Conservation (phyloP, 2,113 vertebrate species). For the Dromaius novaehollandiae region DNA sequence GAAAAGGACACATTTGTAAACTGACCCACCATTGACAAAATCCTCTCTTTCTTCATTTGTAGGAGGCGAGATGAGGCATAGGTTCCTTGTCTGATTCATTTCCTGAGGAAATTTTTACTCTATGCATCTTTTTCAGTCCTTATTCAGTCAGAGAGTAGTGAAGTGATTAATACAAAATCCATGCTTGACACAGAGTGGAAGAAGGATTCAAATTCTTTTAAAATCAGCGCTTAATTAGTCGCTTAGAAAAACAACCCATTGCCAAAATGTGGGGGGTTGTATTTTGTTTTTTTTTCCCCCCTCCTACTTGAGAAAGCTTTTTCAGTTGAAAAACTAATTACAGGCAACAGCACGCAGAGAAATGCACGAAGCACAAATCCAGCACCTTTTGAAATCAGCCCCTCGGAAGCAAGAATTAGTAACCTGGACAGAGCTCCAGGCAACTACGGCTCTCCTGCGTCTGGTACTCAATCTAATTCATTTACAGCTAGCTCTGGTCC, state of each 20-base stretch:
- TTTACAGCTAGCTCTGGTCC: conserved; percentile 33
- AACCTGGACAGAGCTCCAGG: conserved; percentile 40
- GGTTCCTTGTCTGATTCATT: conserved; percentile 78
- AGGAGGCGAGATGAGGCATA: conserved; percentile 66
- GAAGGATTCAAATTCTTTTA: conserved; percentile 55
- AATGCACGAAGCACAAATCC: conserved; percentile 11
- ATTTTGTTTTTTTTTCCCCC: neutral
- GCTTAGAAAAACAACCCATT: conserved; percentile 36
- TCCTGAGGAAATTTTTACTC: conserved; percentile 77
- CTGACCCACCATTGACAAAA: conserved; percentile 72
- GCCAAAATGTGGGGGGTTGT: conserved; percentile 43
- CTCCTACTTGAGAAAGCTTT: neutral
- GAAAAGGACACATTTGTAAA: conserved; percentile 72
- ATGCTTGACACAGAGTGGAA: conserved; percentile 58
- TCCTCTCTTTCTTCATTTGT: conserved; percentile 48
- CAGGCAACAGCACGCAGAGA: conserved; percentile 21
- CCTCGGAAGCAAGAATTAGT: conserved; percentile 30
- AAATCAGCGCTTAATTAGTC: conserved; percentile 57
- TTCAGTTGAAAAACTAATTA: conserved; percentile 30
- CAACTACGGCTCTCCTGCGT: conserved; percentile 31
- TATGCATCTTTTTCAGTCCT: conserved; percentile 49
- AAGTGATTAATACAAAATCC: conserved; percentile 70
- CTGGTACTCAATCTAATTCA: conserved; percentile 6
- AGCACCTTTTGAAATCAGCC: conserved; percentile 32
- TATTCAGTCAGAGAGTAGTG: conserved; percentile 58